A percentile compares a stretch with the other conserved stretches of the same genome.
Conservation (phyloP, 2,888 invertebrate genomes). For the Caenorhabditis parvicauda region DNA sequence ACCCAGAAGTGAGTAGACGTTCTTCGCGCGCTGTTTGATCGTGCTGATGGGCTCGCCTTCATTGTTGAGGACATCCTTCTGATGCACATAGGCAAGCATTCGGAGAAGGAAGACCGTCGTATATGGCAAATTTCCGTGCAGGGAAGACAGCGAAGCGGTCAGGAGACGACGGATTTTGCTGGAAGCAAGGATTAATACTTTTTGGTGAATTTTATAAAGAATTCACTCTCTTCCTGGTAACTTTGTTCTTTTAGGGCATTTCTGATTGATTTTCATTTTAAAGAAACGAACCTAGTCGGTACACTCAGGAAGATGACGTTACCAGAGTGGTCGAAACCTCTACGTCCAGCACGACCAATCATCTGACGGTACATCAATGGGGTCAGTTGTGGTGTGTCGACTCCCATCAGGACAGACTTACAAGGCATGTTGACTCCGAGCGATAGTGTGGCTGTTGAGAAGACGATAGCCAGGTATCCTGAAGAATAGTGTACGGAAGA, state of each 20-base stretch:
- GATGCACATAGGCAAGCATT: slow-evolving; percentile 52
- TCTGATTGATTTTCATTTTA: neutral
- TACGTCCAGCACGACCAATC: slow-evolving; percentile 61
- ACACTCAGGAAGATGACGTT: slow-evolving; percentile 59
- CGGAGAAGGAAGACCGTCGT: slow-evolving; percentile 55
- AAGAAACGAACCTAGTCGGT: slow-evolving; percentile 44
- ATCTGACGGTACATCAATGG: slow-evolving; percentile 61
- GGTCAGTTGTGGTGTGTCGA: slow-evolving; percentile 54
- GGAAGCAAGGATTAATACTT: neutral
- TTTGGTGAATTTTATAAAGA: neutral
- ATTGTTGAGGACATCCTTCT: slow-evolving; percentile 27
- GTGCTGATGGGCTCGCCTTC: slow-evolving; percentile 27
- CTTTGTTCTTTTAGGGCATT: neutral
- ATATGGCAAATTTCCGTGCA: slow-evolving; percentile 61
- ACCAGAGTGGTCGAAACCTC: slow-evolving; percentile 61
- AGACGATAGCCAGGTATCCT: slow-evolving; percentile 50
- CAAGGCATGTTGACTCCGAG: slow-evolving; percentile 62
- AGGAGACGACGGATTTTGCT: slow-evolving; percentile 61
- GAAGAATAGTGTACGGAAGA: too few relatives aligned
- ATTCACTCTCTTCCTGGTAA: neutral
- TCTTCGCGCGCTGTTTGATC: slow-evolving; percentile 21
- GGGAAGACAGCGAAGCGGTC: slow-evolving; percentile 56
- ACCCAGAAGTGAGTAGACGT: slow-evolving; percentile 44
- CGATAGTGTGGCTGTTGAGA: slow-evolving; percentile 60
- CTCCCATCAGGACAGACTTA: slow-evolving; percentile 61